Evolutionary conservation across 1,140 invertebrate species (phyloP).

Genomic region (Cherax quadricarinatus): DNA sequence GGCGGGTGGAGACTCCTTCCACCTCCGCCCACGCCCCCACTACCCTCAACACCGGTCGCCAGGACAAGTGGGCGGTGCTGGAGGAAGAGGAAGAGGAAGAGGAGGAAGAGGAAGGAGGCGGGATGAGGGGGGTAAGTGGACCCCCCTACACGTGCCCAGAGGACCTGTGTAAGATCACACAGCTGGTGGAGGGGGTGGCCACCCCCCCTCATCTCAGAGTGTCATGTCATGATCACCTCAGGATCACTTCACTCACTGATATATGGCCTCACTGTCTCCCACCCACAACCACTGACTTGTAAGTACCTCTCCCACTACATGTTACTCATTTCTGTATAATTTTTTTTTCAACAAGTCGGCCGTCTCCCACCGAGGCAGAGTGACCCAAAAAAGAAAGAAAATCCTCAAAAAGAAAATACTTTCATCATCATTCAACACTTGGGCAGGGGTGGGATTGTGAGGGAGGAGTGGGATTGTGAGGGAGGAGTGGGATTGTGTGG

Average conservation of each 20-base stretch:
- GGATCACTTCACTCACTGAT: slow-evolving; percentile 41
- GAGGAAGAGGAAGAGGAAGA: not conserved
- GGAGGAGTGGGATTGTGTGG: not conserved
- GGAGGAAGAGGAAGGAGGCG: not conserved
- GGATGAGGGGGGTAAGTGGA: not conserved
- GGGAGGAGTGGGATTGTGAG: not conserved
- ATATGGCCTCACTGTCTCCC: slow-evolving; percentile 55
- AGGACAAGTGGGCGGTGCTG: not conserved
- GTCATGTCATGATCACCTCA: slow-evolving; percentile 42
- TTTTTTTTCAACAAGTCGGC: too few species aligned
- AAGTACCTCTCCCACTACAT: not conserved
- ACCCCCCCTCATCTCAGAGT: slow-evolving; percentile 22
- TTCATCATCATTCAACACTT: too few species aligned
- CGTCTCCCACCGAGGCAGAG: too few species aligned
- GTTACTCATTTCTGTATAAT: too few species aligned
- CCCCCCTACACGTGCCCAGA: not conserved
- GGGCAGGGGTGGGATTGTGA: too few species aligned
- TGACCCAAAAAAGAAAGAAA: too few species aligned
- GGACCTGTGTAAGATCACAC: slow-evolving; percentile 39
- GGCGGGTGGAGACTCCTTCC: not conserved
- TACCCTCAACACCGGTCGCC: not conserved
- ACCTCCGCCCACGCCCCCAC: slow-evolving; percentile 9
- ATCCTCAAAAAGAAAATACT: too few species aligned
- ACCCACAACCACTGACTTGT: slow-evolving; percentile 38
- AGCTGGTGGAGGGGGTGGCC: slow-evolving; percentile 30